Conservation (phyloP, 2,113 vertebrate species). For the Murina feae region DNA sequence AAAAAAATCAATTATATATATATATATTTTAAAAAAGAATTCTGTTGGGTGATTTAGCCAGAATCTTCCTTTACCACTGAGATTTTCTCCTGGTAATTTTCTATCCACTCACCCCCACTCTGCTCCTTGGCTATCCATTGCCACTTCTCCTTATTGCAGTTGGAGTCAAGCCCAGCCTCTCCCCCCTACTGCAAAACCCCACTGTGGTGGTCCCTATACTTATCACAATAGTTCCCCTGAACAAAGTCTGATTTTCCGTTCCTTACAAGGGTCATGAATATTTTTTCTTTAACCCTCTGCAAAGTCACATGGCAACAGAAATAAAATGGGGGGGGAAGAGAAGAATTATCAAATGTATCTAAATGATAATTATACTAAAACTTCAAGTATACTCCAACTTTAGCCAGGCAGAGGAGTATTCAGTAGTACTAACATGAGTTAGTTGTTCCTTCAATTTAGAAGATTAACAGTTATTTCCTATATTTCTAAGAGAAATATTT, state of each 20-base stretch:
- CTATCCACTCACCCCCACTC: neutral
- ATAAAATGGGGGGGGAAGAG: neutral
- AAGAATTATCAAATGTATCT: neutral
- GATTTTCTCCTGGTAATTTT: neutral
- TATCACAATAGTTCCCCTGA: neutral
- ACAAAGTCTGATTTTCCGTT: neutral
- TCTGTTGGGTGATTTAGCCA: neutral
- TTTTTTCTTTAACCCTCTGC: neutral
- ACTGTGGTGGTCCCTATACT: neutral
- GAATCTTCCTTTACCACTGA: neutral
- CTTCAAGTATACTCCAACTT: neutral
- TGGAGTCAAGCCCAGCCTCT: neutral
- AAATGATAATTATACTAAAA: neutral
- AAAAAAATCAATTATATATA: too few species aligned
- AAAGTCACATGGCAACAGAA: neutral
- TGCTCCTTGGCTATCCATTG: neutral
- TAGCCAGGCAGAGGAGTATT: neutral
- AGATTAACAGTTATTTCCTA: neutral
- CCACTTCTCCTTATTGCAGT: neutral
- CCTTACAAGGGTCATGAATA: neutral
- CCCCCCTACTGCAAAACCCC: neutral
- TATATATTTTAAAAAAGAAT: too few species aligned
- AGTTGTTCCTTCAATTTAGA: neutral
- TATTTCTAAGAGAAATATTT: too few species aligned
- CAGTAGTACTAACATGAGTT: neutral